phyloP scores from a whole-genome alignment of 2,797 vertebrate genomes.

The Danio aesculapii region DNA sequence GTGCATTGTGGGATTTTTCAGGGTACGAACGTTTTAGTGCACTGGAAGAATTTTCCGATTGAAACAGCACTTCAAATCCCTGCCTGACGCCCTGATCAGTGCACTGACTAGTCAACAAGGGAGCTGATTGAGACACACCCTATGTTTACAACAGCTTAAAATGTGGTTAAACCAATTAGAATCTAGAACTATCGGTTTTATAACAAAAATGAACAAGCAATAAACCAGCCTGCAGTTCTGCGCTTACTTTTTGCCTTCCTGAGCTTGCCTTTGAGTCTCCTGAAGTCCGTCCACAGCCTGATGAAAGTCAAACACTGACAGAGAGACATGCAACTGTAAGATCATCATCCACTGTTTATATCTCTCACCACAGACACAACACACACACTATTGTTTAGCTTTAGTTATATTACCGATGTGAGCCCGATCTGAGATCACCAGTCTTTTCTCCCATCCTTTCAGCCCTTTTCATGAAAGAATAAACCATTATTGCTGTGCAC shows the following conservation, averaged over 20 bases:
- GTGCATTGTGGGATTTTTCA: too few species aligned
- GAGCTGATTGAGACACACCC: too few species aligned
- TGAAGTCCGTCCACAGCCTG: slow-evolving; percentile 96
- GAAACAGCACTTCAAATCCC: too few species aligned
- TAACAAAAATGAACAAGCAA: too few species aligned
- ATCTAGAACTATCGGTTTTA: too few species aligned
- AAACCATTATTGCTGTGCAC: neutral
- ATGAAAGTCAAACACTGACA: slow-evolving; percentile 96
- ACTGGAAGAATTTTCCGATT: too few species aligned
- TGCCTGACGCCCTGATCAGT: too few species aligned
- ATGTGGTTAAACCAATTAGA: too few species aligned
- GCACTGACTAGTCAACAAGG: too few species aligned
- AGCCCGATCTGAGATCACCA: slow-evolving; percentile 96
- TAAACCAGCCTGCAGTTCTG: too few species aligned
- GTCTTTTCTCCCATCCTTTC: slow-evolving; percentile 96
- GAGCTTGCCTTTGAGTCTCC: slow-evolving; percentile 94
- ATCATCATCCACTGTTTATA: neutral
- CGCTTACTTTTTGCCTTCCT: slow-evolving; percentile 95
- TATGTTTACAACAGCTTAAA: too few species aligned
- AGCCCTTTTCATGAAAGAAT: slow-evolving; percentile 80
- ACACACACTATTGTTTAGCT: neutral
- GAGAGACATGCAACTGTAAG: slow-evolving; percentile 45
- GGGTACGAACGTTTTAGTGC: too few species aligned
- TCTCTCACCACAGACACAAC: neutral
- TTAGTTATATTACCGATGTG: slow-evolving; percentile 87